Base-by-base conservation (phyloP, 1,140 invertebrate species). In the Anthonomus grandis region DNA sequence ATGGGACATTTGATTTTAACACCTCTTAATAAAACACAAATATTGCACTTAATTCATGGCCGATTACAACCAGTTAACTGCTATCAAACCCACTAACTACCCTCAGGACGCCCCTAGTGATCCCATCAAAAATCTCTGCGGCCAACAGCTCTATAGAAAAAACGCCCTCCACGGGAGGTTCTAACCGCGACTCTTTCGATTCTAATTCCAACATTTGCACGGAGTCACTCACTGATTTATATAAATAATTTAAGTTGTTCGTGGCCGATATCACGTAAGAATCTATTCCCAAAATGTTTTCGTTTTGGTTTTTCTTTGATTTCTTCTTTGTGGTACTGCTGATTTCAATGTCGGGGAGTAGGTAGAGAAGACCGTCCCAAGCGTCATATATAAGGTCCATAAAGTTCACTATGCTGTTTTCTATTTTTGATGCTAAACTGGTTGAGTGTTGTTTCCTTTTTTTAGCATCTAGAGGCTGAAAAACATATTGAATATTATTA, bases 171-270 rank as follows among this genome's bases (percentile, higher is more conserved):
- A 45, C 18, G 15, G 12, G 10, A 3, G 12, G 21, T 21, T 18
- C 18, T 34, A 21, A 17, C 17, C 23, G 24, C 12, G n/a, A 4
- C 13, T n/a, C 6, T 4, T 22, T 36, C n/a, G 34, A 3, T 37
- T 36, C 15, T 21, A 38, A 4, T 5, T 15, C 27, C 23, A 34
- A 44, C 41, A 34, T 18, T 12, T 37, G 23, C 47, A 49, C n/a
- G 22, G 46, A 50, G 17, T 23, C 23, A 12, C 13, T 21, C 10
- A 56, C 31, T 13, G 36, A 39, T 8, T 56, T 22, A 39, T 50
- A 57, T 6, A 51, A 4, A 4, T 15, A 21, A 15, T 59, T 53
- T 10, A 59, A 13, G 31, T 46, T 46, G 13, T 59, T 41, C 1
- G 39, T 45, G 24, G 48, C 44, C 10, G 19, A 53, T 31, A 34